Conservation (phyloP, 2,113 vertebrate genomes). For the Peromyscus californicus region DNA sequence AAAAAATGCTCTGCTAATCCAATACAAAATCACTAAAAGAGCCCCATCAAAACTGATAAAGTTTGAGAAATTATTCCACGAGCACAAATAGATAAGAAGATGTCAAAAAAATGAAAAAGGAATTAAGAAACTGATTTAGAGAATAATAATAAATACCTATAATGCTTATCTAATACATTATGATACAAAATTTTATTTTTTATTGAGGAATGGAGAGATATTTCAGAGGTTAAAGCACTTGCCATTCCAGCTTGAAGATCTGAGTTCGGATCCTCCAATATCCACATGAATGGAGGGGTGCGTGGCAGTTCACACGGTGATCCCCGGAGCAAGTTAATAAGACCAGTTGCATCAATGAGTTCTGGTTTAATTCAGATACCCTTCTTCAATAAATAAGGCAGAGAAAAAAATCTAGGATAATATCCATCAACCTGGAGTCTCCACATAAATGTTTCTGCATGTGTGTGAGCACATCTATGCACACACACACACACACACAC, state of each 20-base stretch:
- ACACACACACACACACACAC: neutral
- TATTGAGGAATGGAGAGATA: neutral
- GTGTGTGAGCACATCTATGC: neutral
- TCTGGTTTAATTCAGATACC: neutral
- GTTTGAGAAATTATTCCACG: neutral
- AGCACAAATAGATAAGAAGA: neutral
- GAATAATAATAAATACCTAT: neutral
- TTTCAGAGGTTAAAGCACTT: neutral
- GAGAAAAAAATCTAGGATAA: too few relatives aligned
- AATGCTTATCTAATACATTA: neutral
- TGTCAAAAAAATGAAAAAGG: neutral
- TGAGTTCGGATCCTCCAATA: too few relatives aligned
- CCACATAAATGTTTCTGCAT: neutral
- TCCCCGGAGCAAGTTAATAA: neutral
- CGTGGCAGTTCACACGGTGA: too few relatives aligned
- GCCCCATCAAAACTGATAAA: neutral
- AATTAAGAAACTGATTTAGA: neutral
- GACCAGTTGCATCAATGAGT: neutral
- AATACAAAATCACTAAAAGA: neutral
- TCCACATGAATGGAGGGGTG: neutral
- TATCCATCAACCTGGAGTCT: neutral
- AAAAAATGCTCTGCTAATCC: neutral
- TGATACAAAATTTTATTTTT: neutral
- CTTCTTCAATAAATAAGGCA: neutral
- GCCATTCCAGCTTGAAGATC: neutral